Evolutionary conservation across 2,888 invertebrate genomes (phyloP).

Genomic region (Tetheella fluctuosa): DNA sequence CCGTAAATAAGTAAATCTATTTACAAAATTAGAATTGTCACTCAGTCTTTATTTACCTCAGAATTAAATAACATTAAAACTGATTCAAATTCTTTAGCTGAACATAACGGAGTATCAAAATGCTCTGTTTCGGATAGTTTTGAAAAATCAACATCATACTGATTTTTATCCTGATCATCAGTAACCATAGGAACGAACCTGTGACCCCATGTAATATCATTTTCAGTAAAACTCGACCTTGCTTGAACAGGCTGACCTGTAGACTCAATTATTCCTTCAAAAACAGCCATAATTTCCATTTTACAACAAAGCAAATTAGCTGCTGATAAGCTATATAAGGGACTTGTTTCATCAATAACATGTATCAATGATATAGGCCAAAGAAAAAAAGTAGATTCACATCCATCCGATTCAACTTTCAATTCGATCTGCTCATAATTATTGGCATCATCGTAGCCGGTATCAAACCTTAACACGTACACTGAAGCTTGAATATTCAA

Average conservation of each 20-base stretch:
- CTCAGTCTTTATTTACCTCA: too few relatives aligned
- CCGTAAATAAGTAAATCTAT: too few relatives aligned
- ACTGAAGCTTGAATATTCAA: slow-evolving; percentile 95
- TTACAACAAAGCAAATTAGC: slow-evolving; percentile 93
- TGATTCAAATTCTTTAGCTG: slow-evolving; percentile 86
- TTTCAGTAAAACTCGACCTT: slow-evolving; percentile 90
- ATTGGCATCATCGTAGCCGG: slow-evolving; percentile 90
- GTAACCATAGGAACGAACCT: slow-evolving; percentile 91
- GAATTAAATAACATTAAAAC: slow-evolving; percentile 34
- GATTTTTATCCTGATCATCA: slow-evolving; percentile 87
- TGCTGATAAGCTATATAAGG: slow-evolving; percentile 94
- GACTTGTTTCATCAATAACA: slow-evolving; percentile 92
- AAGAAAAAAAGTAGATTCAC: slow-evolving; percentile 95
- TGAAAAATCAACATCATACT: slow-evolving; percentile 94
- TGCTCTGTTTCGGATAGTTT: slow-evolving; percentile 93
- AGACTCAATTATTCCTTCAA: slow-evolving; percentile 95
- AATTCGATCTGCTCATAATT: slow-evolving; percentile 93
- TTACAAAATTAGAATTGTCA: background rate
- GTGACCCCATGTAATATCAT: slow-evolving; percentile 94
- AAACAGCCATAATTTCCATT: slow-evolving; percentile 93
- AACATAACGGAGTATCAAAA: slow-evolving; percentile 94
- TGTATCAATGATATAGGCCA: slow-evolving; percentile 98
- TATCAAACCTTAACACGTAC: slow-evolving; percentile 91
- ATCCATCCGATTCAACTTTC: slow-evolving; percentile 90
- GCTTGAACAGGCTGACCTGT: slow-evolving; percentile 94